A percentile compares a stretch with the other conserved stretches of the same genome.
Evolutionary conservation across 1,140 invertebrate genomes (phyloP).

Genomic region (Archivesica marissinica): DNA sequence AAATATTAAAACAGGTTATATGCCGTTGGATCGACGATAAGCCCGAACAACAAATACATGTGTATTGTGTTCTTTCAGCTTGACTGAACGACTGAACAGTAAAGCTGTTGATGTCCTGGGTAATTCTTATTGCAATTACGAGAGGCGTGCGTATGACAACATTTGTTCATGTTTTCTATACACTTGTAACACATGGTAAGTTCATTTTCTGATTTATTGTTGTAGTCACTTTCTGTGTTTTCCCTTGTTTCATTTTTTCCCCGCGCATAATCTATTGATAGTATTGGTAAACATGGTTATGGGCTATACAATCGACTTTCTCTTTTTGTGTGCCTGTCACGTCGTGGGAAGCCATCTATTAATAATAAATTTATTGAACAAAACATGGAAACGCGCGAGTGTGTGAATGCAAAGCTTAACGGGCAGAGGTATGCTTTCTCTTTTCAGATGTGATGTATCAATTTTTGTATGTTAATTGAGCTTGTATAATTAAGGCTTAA

Average conservation of each 20-base stretch:
- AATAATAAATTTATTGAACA: not conserved
- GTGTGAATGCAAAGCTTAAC: not conserved
- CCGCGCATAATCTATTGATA: slow-evolving; percentile 28
- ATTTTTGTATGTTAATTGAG: slow-evolving; percentile 23
- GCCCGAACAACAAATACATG: too few species aligned
- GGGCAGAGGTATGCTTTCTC: not conserved
- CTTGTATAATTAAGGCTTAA: slow-evolving; percentile 16
- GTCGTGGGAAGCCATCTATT: not conserved
- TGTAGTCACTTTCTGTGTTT: not conserved
- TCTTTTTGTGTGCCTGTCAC: slow-evolving; percentile 32
- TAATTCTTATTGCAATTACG: too few species aligned
- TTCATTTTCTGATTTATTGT: not conserved
- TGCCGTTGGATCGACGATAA: too few species aligned
- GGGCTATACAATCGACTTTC: not conserved
- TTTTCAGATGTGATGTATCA: slow-evolving; percentile 1
- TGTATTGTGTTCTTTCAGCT: too few species aligned
- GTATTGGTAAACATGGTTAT: slow-evolving; percentile 49
- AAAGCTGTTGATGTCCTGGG: too few species aligned
- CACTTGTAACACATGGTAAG: slow-evolving; percentile 10
- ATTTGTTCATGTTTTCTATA: not conserved
- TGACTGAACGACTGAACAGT: too few species aligned
- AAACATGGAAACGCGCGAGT: not conserved
- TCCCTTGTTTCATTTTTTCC: not conserved
- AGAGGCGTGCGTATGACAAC: not conserved
- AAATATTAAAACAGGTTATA: too few species aligned